These are phyloP conservation scores for Phodopus roborovskii DNA, from an alignment of 2,113 vertebrate species.

Conservation along the genomic window DNA sequence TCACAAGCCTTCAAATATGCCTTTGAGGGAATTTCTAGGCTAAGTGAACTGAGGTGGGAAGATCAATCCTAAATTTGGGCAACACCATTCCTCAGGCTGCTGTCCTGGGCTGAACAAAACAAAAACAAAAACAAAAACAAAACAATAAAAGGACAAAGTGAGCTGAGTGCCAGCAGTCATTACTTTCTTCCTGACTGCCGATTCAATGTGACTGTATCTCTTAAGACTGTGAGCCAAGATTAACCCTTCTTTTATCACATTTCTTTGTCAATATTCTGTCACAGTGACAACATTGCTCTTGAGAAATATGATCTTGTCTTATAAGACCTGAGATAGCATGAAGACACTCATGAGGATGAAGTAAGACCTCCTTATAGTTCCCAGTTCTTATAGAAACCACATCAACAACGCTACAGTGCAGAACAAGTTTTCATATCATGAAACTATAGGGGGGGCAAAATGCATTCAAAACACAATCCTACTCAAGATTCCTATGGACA, in stretches of 20 bases:
- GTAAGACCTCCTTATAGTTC: neutral
- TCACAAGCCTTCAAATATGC: neutral
- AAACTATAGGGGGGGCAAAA: neutral
- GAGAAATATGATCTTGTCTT: neutral
- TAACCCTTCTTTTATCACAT: neutral
- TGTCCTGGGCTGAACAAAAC: neutral
- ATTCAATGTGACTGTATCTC: neutral
- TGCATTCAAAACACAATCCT: neutral
- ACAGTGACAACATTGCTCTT: neutral
- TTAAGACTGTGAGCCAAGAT: neutral
- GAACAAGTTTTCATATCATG: neutral
- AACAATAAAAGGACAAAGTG: neutral
- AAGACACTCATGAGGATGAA: neutral
- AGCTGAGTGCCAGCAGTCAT: neutral
- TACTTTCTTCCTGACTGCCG: neutral
- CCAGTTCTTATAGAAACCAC: neutral
- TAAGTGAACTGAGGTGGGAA: neutral
- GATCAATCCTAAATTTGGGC: neutral
- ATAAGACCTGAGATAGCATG: neutral
- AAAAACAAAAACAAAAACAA: no score
- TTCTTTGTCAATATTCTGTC: neutral
- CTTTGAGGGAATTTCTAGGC: neutral
- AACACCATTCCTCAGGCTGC: neutral
- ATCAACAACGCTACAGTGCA: neutral
- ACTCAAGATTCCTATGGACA: fast-evolving